Evolutionary conservation across 2,797 vertebrate genomes (phyloP).

Genomic region (Echeneis naucrates): DNA sequence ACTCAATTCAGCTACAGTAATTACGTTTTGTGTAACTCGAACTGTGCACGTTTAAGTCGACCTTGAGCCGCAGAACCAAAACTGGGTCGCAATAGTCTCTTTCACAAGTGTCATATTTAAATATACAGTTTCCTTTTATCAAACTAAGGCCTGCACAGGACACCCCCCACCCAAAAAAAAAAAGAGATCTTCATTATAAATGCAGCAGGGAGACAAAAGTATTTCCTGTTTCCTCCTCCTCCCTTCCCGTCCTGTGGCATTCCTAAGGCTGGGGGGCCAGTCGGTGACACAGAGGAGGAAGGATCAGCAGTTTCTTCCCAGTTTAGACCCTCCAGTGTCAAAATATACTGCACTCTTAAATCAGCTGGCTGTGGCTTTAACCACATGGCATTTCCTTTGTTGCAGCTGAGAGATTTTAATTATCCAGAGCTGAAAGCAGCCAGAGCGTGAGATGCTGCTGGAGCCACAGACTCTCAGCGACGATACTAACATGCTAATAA

Average conservation of each 20-base stretch:
- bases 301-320: slow-evolving; percentile 76
- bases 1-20: slow-evolving; percentile 60
- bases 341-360: slow-evolving; percentile 55
- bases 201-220: slow-evolving; percentile 71
- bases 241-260: slow-evolving; percentile 74
- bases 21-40: slow-evolving; percentile 52
- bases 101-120: slow-evolving; percentile 45
- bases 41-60: slow-evolving; percentile 31
- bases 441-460: background rate
- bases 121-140: slow-evolving; percentile 46
- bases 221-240: slow-evolving; percentile 78
- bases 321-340: slow-evolving; percentile 67
- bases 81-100: slow-evolving; percentile 27
- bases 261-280: slow-evolving; percentile 70
- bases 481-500: background rate
- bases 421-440: slow-evolving; percentile 28
- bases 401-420: slow-evolving; percentile 53
- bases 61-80: slow-evolving; percentile 47
- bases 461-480: background rate
- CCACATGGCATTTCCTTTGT: slow-evolving; percentile 62
- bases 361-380: slow-evolving; percentile 47
- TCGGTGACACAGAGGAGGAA: slow-evolving; percentile 67
- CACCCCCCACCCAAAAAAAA: slow-evolving; percentile 48
- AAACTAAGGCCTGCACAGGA: slow-evolving; percentile 57
- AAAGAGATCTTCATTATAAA: slow-evolving; percentile 53